Evolutionary conservation across 2,888 invertebrate genomes (phyloP), one percentile per base, ranked within the genome.

Genomic region (Laothoe populi): DNA sequence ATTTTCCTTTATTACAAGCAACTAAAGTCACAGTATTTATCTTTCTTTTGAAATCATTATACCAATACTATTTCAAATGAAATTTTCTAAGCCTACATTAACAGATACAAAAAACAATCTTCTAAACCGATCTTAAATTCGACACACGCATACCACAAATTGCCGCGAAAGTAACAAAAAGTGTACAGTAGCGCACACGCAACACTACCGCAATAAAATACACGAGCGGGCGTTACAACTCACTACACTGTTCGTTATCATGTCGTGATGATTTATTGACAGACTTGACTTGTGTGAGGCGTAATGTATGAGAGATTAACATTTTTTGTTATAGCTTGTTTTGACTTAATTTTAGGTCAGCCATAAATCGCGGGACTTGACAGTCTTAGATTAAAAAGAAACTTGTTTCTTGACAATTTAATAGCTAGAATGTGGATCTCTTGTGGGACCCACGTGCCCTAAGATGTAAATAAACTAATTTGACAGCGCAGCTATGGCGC

Each of bases 261-360:
- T 79, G 82, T 81, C 83, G 76, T 83, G 84, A 86, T 88, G 84
- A 88, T 87, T 89, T 88, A 89, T 85, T 81, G 79, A 78, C 69
- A 70, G 67, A 64, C 70, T 69, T 66, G 71, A 53, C 23, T 44
- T 60, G 64, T 60, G 58, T 61, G 60, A 61, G 71, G 70, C 64
- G 10, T 66, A 75, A 75, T 72, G 60, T 59, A 65, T 61, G 63
- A 58, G 46, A 45, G 35, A 24, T 23, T 21, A 38, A 13, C 38
- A 4, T 44, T 59, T 44, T 24, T 11, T n/a, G 0, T n/a, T 21
- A n/a, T n/a, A n/a, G n/a, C n/a, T n/a, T n/a, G n/a, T n/a, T n/a
- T n/a, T n/a, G n/a, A n/a, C n/a, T n/a, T n/a, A n/a, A n/a, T n/a
- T n/a, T n/a, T n/a, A n/a, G n/a, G n/a, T n/a, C n/a, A n/a, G n/a